phyloP scores from a whole-genome alignment of 2,113 vertebrate species.

The Noctilio leporinus region DNA sequence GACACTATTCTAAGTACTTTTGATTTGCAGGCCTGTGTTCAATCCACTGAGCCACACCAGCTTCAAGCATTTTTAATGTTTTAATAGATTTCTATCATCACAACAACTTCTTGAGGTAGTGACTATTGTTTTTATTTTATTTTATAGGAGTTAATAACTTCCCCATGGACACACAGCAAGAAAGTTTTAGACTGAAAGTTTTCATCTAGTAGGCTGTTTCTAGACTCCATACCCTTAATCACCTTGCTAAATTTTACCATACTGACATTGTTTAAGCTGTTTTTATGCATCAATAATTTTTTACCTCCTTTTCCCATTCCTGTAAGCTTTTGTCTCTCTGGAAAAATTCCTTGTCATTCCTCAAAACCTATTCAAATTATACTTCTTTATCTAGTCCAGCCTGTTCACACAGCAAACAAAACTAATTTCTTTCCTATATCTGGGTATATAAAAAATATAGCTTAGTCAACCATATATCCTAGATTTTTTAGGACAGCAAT shows the following conservation, averaged over 20 bases:
- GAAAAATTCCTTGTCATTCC: neutral
- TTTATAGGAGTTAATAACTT: neutral
- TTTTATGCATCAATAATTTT: neutral
- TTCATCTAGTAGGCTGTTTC: neutral
- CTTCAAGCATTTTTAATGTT: neutral
- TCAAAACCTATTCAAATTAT: neutral
- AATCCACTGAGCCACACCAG: too few relatives aligned
- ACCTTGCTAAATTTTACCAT: neutral
- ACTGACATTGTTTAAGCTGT: neutral
- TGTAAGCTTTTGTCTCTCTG: neutral
- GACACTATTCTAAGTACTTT: neutral
- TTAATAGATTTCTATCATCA: neutral
- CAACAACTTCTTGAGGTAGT: neutral
- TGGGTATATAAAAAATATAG: neutral
- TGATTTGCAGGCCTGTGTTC: too few relatives aligned
- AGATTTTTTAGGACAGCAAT: neutral
- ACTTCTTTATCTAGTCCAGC: neutral
- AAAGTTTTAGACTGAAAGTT: neutral
- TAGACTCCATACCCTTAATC: neutral
- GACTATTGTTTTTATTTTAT: neutral
- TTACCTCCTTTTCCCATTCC: neutral
- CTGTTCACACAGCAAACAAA: neutral
- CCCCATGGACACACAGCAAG: neutral
- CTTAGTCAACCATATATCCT: neutral
- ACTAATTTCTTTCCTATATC: neutral